Base-by-base conservation (phyloP, 2,797 vertebrate species). In the Channa striata region DNA sequence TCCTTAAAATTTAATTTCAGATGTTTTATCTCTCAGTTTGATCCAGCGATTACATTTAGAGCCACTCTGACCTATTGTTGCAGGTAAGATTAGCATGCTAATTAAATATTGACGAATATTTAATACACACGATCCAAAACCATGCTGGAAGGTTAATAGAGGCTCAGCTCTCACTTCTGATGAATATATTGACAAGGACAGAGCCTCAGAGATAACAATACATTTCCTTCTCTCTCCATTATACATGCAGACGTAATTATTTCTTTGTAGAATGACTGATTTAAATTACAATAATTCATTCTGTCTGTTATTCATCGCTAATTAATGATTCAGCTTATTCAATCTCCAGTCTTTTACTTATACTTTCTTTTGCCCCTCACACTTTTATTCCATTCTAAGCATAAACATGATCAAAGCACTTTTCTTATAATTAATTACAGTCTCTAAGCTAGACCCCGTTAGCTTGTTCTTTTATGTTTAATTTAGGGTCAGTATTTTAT, bases 281-380 rank as follows among this genome's bases (percentile, higher is more conserved):
- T 89, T 82, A 68, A 84, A 86, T 91, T 82, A 81, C 63, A 84
- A 88, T 88, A 86, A 84, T 82, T 88, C 61, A 58, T 77, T 84
- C 43, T 63, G 67, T 87, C 80, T 81, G 66, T 77, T 73, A 82
- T 74, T 74, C 54, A 42, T 50, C 23, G 66, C 77, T 90, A 89
- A 88, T 89, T 90, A 88, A 85, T 76, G 65, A 80, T 78, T 83
- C 78, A 72, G 36, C 59, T 68, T 71, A 72, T 86, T 87, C 72
- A 86, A 44, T 87, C 71, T 44, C 44, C 30, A 47, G 36, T 80
- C 67, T 88, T 86, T 82, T 68, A 76, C 72, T 84, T 71, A 60
- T 46, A 64, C 39, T 80, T 76, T 72, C 12, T 48, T 72, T 62
- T 69, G 37, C 60, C 59, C 71, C 71, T 68, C 63, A 63, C 51